Conservation (phyloP, 2,888 invertebrate species). For the Spodoptera picta region DNA sequence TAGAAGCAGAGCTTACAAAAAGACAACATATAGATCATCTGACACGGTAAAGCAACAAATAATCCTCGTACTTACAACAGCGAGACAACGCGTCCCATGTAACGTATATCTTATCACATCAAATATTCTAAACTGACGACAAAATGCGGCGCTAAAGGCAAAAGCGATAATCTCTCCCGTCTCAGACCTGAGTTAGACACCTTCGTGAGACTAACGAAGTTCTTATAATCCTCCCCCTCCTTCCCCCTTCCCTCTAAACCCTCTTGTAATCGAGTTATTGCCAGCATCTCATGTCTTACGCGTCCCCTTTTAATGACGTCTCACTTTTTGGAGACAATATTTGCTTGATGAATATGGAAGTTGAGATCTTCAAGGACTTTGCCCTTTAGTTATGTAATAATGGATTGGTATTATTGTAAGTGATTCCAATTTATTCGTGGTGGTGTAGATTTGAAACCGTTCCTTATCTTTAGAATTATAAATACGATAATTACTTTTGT, state of each 20-base stretch:
- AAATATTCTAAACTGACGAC: conserved; percentile 72
- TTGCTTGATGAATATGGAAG: conserved; percentile 35
- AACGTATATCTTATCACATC: conserved; percentile 60
- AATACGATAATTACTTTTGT: too few relatives aligned
- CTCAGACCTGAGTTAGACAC: conserved; percentile 83
- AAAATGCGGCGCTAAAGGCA: conserved; percentile 78
- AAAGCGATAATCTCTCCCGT: conserved; percentile 83
- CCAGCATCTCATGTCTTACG: conserved; percentile 82
- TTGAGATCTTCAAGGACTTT: conserved; percentile 6
- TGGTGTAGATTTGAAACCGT: too few relatives aligned
- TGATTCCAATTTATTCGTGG: not conserved
- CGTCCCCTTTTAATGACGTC: conserved; percentile 68
- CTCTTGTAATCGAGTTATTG: conserved; percentile 83
- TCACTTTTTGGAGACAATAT: conserved; percentile 58
- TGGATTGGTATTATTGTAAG: not conserved
- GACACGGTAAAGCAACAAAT: conserved; percentile 14
- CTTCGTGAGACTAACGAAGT: conserved; percentile 87
- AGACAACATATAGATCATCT: not conserved
- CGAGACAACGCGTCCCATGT: conserved; percentile 43
- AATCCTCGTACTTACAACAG: conserved; percentile 29
- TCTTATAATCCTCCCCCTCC: conserved; percentile 80
- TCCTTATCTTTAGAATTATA: too few relatives aligned
- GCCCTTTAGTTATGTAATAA: not conserved
- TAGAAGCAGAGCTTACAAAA: not conserved
- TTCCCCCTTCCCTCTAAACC: conserved; percentile 61